Conservation (phyloP, 2,888 invertebrate genomes). For the Oscheius sp. region DNA sequence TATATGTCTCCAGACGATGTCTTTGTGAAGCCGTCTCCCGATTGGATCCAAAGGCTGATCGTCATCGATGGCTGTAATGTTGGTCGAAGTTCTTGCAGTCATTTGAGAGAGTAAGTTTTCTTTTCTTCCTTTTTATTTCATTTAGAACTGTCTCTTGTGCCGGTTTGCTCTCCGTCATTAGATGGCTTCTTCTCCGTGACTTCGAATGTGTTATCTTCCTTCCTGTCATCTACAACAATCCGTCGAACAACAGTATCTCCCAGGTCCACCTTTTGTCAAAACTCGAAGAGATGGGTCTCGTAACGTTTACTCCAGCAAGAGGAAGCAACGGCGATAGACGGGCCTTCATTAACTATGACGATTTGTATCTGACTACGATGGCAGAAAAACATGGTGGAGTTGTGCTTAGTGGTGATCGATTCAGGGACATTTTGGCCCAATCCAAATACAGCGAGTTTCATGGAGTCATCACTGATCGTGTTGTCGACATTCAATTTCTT, state of each 20-base stretch:
- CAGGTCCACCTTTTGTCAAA: conserved; percentile 53
- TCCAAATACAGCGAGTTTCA: conserved; percentile 49
- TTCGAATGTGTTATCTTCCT: conserved; percentile 59
- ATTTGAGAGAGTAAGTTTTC: conserved; percentile 49
- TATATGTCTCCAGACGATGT: conserved; percentile 28
- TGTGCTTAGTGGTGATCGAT: conserved; percentile 59
- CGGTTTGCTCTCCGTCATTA: conserved; percentile 54
- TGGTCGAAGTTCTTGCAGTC: conserved; percentile 57
- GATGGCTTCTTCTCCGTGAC: conserved; percentile 52
- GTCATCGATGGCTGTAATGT: conserved; percentile 64
- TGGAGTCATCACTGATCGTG: conserved; percentile 45
- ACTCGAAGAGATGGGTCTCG: conserved; percentile 52
- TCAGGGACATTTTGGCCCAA: conserved; percentile 57
- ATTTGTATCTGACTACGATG: conserved; percentile 56
- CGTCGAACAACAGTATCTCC: conserved; percentile 49
- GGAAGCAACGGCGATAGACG: conserved; percentile 49
- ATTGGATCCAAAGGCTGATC: conserved; percentile 50
- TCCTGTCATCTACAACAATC: conserved; percentile 61
- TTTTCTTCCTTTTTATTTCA: neutral
- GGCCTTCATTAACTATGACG: conserved; percentile 64
- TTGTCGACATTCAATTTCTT: conserved; percentile 48
- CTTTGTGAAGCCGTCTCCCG: conserved; percentile 40
- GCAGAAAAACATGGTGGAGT: conserved; percentile 57
- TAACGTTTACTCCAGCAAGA: conserved; percentile 61
- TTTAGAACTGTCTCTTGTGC: conserved; percentile 59